Percentiles rank a stretch among this genome's conserved stretches.
phyloP scores from a whole-genome alignment of 2,113 vertebrate genomes.

The Dicentrarchus labrax region DNA sequence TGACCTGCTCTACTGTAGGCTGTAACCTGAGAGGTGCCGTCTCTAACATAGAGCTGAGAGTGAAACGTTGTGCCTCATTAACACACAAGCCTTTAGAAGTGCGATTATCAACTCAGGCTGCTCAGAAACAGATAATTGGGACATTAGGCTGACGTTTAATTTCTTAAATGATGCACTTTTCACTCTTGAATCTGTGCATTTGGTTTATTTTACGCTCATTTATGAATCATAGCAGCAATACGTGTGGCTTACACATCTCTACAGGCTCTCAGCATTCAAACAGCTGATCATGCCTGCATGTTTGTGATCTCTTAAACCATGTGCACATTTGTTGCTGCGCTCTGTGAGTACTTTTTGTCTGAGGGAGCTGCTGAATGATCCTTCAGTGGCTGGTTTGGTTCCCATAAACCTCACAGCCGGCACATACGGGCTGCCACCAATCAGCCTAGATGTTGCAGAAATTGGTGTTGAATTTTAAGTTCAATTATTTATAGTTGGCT shows the following conservation, averaged over 20 bases:
- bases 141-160: background rate
- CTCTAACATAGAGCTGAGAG: constrained; percentile 36
- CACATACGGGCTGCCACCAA: no score
- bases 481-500: background rate
- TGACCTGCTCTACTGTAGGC: constrained; percentile 47
- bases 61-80: constrained; percentile 68
- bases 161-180: background rate
- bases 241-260: background rate
- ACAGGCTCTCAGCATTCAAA: background rate
- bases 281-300: background rate
- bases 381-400: background rate
- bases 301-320: background rate
- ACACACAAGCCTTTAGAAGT: constrained; percentile 38
- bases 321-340: background rate
- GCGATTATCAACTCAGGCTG: constrained; percentile 15
- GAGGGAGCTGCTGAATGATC: background rate
- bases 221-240: no score
- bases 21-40: constrained; percentile 72
- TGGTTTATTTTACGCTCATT: background rate
- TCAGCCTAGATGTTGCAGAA: background rate
- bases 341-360: background rate
- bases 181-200: background rate
- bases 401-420: background rate
- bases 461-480: background rate
- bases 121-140: background rate